Percentiles rank a stretch among this genome's conserved stretches.
Conservation (phyloP, 2,888 invertebrate genomes). For the Cetonia aurata region DNA sequence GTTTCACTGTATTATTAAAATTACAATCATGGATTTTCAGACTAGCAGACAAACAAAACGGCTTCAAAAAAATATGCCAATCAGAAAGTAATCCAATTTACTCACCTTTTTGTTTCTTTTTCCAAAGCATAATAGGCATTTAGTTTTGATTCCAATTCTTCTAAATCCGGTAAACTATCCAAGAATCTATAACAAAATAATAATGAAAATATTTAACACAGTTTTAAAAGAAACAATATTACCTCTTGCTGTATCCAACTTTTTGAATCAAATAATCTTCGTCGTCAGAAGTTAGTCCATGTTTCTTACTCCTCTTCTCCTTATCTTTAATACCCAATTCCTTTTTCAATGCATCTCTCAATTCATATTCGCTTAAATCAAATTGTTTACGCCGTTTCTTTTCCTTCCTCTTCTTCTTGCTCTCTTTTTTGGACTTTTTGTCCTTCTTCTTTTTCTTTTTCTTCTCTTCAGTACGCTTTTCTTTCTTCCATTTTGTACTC, state of each 20-base stretch:
- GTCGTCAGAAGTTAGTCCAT: slow-evolving; percentile 63
- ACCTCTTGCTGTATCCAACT: slow-evolving; percentile 65
- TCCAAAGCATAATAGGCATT: slow-evolving; percentile 85
- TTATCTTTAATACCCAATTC: slow-evolving; percentile 62
- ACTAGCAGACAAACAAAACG: no score
- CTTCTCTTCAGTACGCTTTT: slow-evolving; percentile 77
- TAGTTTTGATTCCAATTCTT: slow-evolving; percentile 82
- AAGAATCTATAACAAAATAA: slow-evolving; percentile 67
- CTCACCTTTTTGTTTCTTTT: slow-evolving; percentile 73
- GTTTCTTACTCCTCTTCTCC: slow-evolving; percentile 63
- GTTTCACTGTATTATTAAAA: slow-evolving; percentile 1
- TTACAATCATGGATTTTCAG: not conserved
- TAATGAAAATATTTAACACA: not conserved
- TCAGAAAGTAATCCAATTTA: slow-evolving; percentile 43
- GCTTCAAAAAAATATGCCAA: no score
- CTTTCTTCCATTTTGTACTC: slow-evolving; percentile 83
- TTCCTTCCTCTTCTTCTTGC: slow-evolving; percentile 80
- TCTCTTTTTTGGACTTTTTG: slow-evolving; percentile 77
- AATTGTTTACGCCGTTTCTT: slow-evolving; percentile 79
- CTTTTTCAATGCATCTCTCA: slow-evolving; percentile 78
- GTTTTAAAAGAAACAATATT: not conserved
- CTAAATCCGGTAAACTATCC: slow-evolving; percentile 79
- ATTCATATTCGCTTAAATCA: slow-evolving; percentile 75
- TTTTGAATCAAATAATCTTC: slow-evolving; percentile 68
- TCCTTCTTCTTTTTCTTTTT: slow-evolving; percentile 71